Conservation (phyloP, 1,140 invertebrate genomes). For the Antheraea pernyi region DNA sequence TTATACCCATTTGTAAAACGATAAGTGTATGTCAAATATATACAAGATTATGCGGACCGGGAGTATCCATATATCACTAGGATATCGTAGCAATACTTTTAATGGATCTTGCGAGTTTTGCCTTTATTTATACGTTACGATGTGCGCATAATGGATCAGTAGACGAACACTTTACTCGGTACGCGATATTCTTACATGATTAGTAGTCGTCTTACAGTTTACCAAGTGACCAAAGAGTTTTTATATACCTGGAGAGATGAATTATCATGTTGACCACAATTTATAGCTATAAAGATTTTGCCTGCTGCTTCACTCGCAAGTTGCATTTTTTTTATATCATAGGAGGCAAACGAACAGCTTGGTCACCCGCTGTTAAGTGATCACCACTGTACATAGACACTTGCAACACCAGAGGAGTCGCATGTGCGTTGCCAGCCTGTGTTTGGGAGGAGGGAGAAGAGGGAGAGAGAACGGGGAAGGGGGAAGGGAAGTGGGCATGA, state of each 20-base stretch:
- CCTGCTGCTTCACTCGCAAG: too few species aligned
- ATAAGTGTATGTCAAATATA: background rate
- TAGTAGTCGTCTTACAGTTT: constrained; percentile 13
- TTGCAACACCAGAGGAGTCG: too few species aligned
- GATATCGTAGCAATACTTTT: constrained; percentile 63
- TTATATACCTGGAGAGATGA: background rate
- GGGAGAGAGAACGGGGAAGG: too few species aligned
- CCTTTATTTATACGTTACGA: constrained; percentile 70
- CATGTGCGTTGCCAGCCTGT: too few species aligned
- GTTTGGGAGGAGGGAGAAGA: too few species aligned
- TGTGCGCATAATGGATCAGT: constrained; percentile 69
- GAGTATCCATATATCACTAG: constrained; percentile 43
- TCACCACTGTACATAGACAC: too few species aligned
- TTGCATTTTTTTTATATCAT: too few species aligned
- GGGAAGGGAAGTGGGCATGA: too few species aligned
- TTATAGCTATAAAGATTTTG: too few species aligned
- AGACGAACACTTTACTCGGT: constrained; percentile 55
- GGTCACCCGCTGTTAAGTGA: too few species aligned
- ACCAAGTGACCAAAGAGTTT: background rate
- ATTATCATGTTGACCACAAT: too few species aligned
- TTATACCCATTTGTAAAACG: background rate
- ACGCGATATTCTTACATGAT: constrained; percentile 38
- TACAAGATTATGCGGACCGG: background rate
- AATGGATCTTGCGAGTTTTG: constrained; percentile 73
- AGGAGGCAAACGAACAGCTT: too few species aligned